Conservation (phyloP, 2,113 vertebrate species). For the Sigmodon hispidus region DNA sequence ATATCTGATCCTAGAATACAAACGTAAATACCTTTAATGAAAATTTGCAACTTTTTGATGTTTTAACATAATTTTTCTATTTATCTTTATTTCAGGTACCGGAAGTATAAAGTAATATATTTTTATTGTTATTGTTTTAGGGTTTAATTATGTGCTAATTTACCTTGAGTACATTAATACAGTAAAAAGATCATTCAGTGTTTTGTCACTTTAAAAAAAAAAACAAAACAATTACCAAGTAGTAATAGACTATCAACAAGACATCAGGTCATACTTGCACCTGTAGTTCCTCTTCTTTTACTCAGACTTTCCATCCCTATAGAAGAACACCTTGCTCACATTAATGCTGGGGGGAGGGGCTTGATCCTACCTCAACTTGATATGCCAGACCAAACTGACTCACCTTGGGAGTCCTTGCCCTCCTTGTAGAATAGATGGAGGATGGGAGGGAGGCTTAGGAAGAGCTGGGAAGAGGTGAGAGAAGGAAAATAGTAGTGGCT, state of each 20-base stretch:
- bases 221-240: background rate
- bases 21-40: constrained; percentile 69
- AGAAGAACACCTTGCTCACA: no score
- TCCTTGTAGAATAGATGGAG: no score
- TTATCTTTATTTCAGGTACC: constrained; percentile 68
- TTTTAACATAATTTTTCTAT: constrained; percentile 77
- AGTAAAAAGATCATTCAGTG: constrained; percentile 60
- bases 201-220: constrained; percentile 40
- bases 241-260: background rate
- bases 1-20: constrained; percentile 48
- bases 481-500: no score
- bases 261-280: no score
- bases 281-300: no score
- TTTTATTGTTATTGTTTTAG: constrained; percentile 65
- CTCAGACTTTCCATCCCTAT: no score
- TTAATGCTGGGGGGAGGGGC: no score
- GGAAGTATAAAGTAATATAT: constrained; percentile 67
- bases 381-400: no score
- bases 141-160: constrained; percentile 15
- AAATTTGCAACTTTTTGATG: constrained; percentile 67
- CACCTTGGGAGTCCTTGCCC: no score
- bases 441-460: no score
- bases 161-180: constrained; percentile 34
- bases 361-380: no score
- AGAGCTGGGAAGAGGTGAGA: no score